Evolutionary conservation across 2,888 invertebrate species (phyloP).

Genomic region (Lampropteryx suffumata): DNA sequence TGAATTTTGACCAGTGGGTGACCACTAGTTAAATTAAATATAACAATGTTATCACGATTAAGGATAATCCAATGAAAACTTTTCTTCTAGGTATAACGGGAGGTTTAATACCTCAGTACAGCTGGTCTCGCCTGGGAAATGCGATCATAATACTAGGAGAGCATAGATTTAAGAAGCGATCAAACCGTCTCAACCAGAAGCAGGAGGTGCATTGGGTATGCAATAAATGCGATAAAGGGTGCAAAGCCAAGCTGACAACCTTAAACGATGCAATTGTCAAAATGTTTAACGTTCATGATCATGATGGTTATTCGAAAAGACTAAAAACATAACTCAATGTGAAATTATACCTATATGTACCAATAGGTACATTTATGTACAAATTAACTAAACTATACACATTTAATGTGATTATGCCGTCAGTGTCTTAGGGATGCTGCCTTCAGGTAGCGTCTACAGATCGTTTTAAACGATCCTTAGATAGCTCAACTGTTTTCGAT

Average conservation of each 20-base stretch:
- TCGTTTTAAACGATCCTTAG: too few species aligned
- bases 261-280: constrained; percentile 68
- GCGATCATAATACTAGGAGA: constrained; percentile 72
- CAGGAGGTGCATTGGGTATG: constrained; percentile 75
- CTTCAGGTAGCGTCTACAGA: too few species aligned
- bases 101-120: constrained; percentile 57
- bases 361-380: too few species aligned
- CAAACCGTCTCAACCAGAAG: constrained; percentile 62
- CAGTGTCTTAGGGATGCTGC: too few species aligned
- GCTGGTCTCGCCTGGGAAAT: constrained; percentile 73
- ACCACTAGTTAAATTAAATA: too few species aligned
- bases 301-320: constrained; percentile 41
- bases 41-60: too few species aligned
- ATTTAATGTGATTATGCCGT: too few species aligned
- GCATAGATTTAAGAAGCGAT: constrained; percentile 72
- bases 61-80: too few species aligned
- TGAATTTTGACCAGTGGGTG: too few species aligned
- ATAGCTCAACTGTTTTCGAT: too few species aligned
- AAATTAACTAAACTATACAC: too few species aligned
- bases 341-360: too few species aligned
- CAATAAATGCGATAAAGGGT: constrained; percentile 72
- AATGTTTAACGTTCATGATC: constrained; percentile 66
- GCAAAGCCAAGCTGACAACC: constrained; percentile 71
- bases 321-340: constrained; percentile 5
- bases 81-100: constrained; percentile 43